Evolutionary conservation across 2,888 invertebrate species (phyloP).

Genomic region (Steromphala cineraria): DNA sequence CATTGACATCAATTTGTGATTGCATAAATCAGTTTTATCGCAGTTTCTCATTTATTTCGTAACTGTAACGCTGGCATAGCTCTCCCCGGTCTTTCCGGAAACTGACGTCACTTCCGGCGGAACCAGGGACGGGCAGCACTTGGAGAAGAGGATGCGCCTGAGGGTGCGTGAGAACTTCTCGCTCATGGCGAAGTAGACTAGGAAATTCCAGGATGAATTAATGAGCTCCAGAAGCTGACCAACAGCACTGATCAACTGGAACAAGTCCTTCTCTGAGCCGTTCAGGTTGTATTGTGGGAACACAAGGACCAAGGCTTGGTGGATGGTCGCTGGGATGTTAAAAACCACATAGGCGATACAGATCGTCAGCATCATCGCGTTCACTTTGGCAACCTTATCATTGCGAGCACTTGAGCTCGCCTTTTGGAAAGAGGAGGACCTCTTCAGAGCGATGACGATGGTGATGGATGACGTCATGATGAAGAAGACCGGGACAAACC

Average conservation of each 20-base stretch:
- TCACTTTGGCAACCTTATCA: not conserved
- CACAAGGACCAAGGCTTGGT: not conserved
- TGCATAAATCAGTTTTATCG: no score
- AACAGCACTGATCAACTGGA: not conserved
- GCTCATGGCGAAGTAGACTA: not conserved
- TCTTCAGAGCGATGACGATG: not conserved
- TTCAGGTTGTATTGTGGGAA: not conserved
- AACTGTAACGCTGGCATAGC: no score
- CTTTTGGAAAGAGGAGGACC: not conserved
- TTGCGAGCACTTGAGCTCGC: not conserved
- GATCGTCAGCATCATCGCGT: not conserved
- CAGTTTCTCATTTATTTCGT: no score
- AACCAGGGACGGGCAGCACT: no score
- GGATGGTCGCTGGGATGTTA: not conserved
- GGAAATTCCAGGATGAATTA: not conserved
- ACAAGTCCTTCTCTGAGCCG: not conserved
- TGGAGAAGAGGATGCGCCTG: not conserved
- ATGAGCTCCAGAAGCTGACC: not conserved
- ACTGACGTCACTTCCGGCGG: no score
- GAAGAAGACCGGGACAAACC: not conserved
- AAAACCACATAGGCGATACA: not conserved
- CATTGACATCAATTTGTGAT: no score
- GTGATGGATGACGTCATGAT: not conserved
- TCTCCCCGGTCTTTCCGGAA: no score
- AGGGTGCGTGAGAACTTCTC: not conserved